These are phyloP conservation scores for Circaetus gallicus DNA, from an alignment of 2,113 vertebrate species.

Conservation along the genomic window DNA sequence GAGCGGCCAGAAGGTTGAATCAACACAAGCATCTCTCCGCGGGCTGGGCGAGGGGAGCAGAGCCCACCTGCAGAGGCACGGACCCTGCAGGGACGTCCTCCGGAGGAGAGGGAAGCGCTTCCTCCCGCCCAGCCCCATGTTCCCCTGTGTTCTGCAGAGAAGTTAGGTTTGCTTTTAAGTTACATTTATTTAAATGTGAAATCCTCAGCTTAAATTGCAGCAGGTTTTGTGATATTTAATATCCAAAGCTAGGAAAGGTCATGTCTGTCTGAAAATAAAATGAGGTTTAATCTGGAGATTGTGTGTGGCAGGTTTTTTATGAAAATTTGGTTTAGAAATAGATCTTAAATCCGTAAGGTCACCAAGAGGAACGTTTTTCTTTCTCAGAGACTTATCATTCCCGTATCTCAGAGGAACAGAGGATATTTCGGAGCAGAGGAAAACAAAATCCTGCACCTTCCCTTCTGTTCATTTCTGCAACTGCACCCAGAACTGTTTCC, in stretches of 20 bases:
- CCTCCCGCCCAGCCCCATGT: fast-evolving
- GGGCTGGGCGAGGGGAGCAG: background rate
- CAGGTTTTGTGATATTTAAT: conserved; percentile 68
- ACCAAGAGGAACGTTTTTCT: conserved; percentile 20
- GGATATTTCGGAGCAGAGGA: background rate
- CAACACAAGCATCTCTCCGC: background rate
- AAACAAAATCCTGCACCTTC: background rate
- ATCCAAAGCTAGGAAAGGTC: conserved; percentile 70
- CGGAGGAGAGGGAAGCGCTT: background rate
- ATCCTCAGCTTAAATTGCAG: conserved; percentile 63
- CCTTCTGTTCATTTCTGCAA: background rate
- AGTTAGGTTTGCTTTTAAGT: background rate
- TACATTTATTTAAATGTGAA: conserved; percentile 56
- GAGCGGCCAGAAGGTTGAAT: background rate
- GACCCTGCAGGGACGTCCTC: fast-evolving
- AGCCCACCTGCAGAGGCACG: fast-evolving
- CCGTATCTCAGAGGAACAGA: background rate
- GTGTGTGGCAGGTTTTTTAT: conserved; percentile 39
- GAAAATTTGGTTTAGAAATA: conserved; percentile 55
- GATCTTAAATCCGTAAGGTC: conserved; percentile 64
- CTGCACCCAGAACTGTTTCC: background rate
- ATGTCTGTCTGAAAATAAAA: conserved; percentile 61
- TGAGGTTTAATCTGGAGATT: conserved; percentile 59
- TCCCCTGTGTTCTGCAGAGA: background rate
- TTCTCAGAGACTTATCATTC: conserved; percentile 13